These are phyloP conservation scores for Rallus limicola DNA, from an alignment of 2,113 vertebrate species.

Conservation along the genomic window DNA sequence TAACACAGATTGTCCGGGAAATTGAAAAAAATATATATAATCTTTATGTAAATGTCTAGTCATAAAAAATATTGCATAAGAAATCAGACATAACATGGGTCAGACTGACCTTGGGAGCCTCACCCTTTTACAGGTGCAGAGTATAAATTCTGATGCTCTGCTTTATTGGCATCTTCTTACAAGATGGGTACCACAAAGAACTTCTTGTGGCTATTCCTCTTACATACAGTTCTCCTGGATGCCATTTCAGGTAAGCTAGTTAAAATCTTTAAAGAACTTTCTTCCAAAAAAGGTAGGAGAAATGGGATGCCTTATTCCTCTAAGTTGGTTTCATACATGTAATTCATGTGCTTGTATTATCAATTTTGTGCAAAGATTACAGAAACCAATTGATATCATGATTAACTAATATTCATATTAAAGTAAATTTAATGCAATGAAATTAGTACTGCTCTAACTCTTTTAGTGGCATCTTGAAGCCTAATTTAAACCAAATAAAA, in stretches of 20 bases:
- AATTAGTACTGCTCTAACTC: background rate
- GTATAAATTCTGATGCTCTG: background rate
- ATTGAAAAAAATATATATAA: background rate
- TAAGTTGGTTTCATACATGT: background rate
- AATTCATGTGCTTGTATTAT: background rate
- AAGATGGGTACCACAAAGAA: background rate
- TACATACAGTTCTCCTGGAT: background rate
- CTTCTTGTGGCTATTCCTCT: conserved; percentile 4
- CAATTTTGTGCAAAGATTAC: background rate
- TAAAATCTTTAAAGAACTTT: background rate
- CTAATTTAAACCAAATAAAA: background rate
- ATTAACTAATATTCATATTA: background rate
- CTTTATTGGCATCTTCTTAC: background rate
- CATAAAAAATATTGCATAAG: background rate
- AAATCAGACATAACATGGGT: background rate
- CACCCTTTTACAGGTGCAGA: background rate
- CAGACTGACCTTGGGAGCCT: background rate
- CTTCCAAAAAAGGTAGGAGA: background rate
- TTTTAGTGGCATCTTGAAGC: background rate
- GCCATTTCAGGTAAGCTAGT: background rate
- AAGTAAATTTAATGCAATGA: background rate
- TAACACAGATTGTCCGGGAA: background rate
- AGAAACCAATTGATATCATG: rapidly evolving
- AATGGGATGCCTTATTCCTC: background rate
- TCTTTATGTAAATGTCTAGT: background rate